phyloP scores from a whole-genome alignment of 2,113 vertebrate genomes.

The Chaetops frenatus region DNA sequence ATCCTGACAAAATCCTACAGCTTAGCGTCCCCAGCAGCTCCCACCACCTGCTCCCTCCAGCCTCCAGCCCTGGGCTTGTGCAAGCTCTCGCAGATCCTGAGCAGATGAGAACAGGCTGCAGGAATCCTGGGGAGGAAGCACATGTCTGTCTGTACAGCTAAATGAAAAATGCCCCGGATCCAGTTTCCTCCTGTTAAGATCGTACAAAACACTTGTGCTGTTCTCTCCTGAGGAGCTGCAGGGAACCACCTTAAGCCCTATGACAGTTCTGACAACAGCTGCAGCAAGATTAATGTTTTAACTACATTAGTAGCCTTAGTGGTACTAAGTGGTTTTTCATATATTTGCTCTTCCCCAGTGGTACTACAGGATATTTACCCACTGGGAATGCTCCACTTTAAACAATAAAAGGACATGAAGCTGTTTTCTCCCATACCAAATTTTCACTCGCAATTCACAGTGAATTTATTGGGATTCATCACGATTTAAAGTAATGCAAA shows the following conservation, averaged over 20 bases:
- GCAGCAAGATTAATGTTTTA: conserved; percentile 45
- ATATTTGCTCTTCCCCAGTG: conserved; percentile 29
- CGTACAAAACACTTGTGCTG: fast-evolving
- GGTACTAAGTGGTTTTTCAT: conserved; percentile 50
- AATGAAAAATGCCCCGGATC: conserved; percentile 60
- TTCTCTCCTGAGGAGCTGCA: not conserved
- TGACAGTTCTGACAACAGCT: conserved; percentile 42
- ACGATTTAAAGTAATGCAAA: not conserved
- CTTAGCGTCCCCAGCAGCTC: conserved; percentile 6
- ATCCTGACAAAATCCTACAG: conserved; percentile 43
- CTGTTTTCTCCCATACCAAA: not conserved
- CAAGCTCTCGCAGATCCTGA: not conserved
- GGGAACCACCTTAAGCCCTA: conserved; percentile 34
- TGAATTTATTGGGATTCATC: not conserved
- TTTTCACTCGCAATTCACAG: not conserved
- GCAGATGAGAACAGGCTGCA: conserved; percentile 43
- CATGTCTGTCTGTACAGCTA: conserved; percentile 15
- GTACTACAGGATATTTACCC: conserved; percentile 34
- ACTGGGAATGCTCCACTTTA: not conserved
- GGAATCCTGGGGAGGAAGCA: conserved; percentile 52
- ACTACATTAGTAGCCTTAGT: conserved; percentile 24
- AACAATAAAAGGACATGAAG: not conserved
- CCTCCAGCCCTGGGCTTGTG: not conserved
- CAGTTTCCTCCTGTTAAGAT: conserved; percentile 48
- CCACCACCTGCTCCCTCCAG: conserved; percentile 42